Evolutionary conservation across 2,797 vertebrate species (phyloP).

Genomic region (Pogonophryne albipinna): DNA sequence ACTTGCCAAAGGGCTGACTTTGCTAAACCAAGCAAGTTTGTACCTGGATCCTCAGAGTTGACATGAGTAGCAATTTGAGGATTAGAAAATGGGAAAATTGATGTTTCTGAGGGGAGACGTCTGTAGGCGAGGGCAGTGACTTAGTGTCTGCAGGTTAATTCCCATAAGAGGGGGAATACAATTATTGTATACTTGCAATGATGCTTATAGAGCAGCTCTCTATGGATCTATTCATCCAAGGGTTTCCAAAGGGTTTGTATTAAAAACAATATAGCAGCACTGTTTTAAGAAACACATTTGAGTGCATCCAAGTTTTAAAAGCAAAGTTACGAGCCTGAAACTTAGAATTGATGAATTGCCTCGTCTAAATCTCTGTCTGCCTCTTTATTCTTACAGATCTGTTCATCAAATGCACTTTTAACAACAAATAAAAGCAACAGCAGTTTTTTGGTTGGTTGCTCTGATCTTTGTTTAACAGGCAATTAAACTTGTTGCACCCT

Average conservation of each 20-base stretch:
- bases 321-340: not conserved
- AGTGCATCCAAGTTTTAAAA: conserved; percentile 2
- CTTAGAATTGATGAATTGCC: not conserved
- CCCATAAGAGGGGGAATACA: conserved; percentile 49
- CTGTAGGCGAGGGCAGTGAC: conserved; percentile 56
- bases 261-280: conserved; percentile 36
- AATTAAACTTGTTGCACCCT: too few relatives aligned
- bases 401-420: not conserved
- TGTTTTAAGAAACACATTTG: conserved; percentile 20
- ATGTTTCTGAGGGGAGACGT: conserved; percentile 63
- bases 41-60: conserved; percentile 60
- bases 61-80: conserved; percentile 72
- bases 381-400: not conserved
- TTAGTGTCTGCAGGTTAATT: conserved; percentile 67
- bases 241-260: conserved; percentile 44
- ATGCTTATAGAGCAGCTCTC: conserved; percentile 37
- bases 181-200: conserved; percentile 56
- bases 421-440: not conserved
- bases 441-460: not conserved
- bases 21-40: conserved; percentile 60
- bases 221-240: conserved; percentile 36
- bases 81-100: conserved; percentile 70
- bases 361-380: not conserved
- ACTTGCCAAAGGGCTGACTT: conserved; percentile 50
- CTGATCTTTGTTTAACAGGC: not conserved